Percentiles rank a stretch among this genome's conserved stretches.
Conservation (phyloP, 2,113 vertebrate species). For the Triplophysa tibetana region DNA sequence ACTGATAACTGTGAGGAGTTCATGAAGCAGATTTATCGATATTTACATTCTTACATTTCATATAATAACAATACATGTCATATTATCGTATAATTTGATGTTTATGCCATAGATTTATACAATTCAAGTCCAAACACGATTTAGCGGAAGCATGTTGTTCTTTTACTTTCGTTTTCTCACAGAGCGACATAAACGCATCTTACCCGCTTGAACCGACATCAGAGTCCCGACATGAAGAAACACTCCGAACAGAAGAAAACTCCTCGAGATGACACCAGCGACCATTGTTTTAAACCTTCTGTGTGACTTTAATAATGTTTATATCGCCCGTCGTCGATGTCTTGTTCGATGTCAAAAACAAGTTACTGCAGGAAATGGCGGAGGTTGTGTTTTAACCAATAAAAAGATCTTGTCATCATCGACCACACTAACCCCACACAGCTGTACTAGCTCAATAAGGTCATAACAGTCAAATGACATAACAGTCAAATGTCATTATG, state of each 20-base stretch:
- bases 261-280: not conserved
- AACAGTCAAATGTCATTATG: too few species aligned
- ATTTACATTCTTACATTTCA: too few species aligned
- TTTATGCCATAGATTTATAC: too few species aligned
- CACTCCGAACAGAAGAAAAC: not conserved
- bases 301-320: not conserved
- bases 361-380: not conserved
- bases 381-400: too few species aligned
- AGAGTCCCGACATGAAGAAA: not conserved
- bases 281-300: not conserved
- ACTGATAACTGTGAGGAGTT: too few species aligned
- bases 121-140: not conserved
- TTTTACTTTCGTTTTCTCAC: not conserved
- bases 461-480: too few species aligned
- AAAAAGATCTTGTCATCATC: too few species aligned
- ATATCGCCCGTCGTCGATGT: not conserved
- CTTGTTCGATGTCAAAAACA: not conserved
- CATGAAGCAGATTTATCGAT: too few species aligned
- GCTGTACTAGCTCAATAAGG: too few species aligned
- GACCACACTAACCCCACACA: too few species aligned
- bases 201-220: not conserved
- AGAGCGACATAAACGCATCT: not conserved
- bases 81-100: too few species aligned
- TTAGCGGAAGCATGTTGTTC: not conserved
- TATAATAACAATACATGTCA: too few species aligned